A percentile compares a stretch with the other conserved stretches of the same genome.
Conservation (phyloP, 2,797 vertebrate species). For the Alcedo atthis region DNA sequence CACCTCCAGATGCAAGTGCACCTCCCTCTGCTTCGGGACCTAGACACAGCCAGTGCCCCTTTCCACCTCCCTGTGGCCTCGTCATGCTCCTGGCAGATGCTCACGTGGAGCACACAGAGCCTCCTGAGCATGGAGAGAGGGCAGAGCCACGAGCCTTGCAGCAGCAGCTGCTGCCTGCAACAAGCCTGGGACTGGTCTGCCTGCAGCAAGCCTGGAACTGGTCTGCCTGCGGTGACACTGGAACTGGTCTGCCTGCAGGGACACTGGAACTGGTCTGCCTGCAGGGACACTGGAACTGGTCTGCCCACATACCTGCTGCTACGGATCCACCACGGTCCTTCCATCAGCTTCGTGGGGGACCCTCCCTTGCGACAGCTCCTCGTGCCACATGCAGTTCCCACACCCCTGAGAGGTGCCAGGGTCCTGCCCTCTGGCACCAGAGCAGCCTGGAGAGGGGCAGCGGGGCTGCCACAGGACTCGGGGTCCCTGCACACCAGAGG, state of each 20-base stretch:
- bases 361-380: neutral
- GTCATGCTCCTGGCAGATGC: neutral
- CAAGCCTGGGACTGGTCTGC: neutral
- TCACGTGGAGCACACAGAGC: neutral
- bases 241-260: neutral
- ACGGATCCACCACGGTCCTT: too few relatives aligned
- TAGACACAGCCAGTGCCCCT: neutral
- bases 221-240: neutral
- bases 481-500: neutral
- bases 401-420: neutral
- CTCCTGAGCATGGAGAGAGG: neutral
- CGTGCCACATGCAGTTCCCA: neutral
- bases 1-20: neutral
- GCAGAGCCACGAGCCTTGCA: rapidly evolving
- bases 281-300: too few relatives aligned
- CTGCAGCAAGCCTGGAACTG: too few relatives aligned
- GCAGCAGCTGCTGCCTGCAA: neutral
- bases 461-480: rapidly evolving
- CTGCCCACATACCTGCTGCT: slow-evolving; percentile 14
- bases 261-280: too few relatives aligned
- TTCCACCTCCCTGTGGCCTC: rapidly evolving
- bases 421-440: neutral
- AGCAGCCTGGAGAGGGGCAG: neutral
- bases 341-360: neutral
- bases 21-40: neutral